Evolutionary conservation across 1,140 invertebrate species (phyloP).

Genomic region (Apis cerana): DNA sequence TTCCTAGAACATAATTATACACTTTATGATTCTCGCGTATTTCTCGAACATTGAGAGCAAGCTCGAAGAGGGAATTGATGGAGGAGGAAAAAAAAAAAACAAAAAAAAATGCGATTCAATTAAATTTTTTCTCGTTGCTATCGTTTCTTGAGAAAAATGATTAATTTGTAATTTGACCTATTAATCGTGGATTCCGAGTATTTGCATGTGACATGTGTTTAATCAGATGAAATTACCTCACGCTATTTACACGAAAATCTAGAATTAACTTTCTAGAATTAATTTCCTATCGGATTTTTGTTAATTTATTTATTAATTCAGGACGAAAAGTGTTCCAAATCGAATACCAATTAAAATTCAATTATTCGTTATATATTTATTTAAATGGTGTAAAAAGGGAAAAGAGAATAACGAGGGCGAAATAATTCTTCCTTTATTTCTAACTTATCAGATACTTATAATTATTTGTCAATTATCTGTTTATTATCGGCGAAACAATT

Average conservation of each 20-base stretch:
- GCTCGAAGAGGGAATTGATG: not conserved
- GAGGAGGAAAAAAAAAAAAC: not conserved
- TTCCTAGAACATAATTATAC: not conserved
- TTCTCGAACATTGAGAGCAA: not conserved
- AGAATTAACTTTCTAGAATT: constrained; percentile 51
- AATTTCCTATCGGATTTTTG: constrained; percentile 33
- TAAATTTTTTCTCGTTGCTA: not conserved
- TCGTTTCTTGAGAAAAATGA: not conserved
- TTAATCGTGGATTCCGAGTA: not conserved
- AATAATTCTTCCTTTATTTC: not conserved
- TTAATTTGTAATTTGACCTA: not conserved
- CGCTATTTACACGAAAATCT: constrained; percentile 59
- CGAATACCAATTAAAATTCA: too few relatives aligned
- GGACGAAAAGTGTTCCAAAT: too few relatives aligned
- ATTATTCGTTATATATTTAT: too few relatives aligned
- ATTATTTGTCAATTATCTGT: not conserved
- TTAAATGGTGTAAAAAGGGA: too few relatives aligned
- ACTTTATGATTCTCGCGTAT: not conserved
- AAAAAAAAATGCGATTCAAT: not conserved
- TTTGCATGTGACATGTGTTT: not conserved
- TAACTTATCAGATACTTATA: not conserved
- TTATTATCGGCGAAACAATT: too few relatives aligned
- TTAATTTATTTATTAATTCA: not conserved
- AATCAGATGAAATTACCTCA: constrained; percentile 14
- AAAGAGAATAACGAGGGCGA: too few relatives aligned